Percentiles rank a stretch among this genome's conserved stretches.
Conservation (phyloP, 2,888 invertebrate genomes). For the Rotaria macrura region DNA sequence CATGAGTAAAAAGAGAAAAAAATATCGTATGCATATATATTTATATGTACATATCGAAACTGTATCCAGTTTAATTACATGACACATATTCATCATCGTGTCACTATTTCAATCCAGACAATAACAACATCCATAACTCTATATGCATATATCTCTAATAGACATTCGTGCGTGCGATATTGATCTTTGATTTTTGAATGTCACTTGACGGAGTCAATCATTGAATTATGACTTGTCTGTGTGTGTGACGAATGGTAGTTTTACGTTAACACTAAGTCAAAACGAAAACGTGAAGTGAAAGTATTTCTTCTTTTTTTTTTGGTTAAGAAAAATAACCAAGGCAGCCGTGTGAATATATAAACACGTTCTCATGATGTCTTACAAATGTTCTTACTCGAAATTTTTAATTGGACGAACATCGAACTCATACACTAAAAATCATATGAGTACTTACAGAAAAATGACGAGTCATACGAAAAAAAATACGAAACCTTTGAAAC, state of each 20-base stretch:
- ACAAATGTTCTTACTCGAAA: not conserved
- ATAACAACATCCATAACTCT: not conserved
- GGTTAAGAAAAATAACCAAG: not conserved
- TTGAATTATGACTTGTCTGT: conserved; percentile 5
- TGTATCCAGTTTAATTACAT: not conserved
- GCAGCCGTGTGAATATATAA: not conserved
- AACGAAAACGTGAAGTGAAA: not conserved
- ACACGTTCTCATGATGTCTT: not conserved
- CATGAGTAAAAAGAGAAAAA: not conserved
- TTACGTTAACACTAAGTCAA: not conserved
- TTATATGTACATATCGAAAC: not conserved
- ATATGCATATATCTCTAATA: not conserved
- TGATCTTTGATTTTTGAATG: conserved; percentile 4
- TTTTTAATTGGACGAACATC: not conserved
- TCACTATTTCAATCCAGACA: conserved; percentile 12
- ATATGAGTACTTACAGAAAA: not conserved
- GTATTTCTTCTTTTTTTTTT: not conserved
- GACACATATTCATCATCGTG: not conserved
- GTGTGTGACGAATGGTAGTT: not conserved
- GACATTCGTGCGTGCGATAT: conserved; percentile 12
- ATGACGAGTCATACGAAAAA: not conserved
- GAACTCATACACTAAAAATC: not conserved
- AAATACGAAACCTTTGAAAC: not conserved
- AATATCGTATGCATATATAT: no score
- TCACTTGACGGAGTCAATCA: not conserved